Conservation (phyloP, 2,113 vertebrate species). For the Aegotheles bennettii region DNA sequence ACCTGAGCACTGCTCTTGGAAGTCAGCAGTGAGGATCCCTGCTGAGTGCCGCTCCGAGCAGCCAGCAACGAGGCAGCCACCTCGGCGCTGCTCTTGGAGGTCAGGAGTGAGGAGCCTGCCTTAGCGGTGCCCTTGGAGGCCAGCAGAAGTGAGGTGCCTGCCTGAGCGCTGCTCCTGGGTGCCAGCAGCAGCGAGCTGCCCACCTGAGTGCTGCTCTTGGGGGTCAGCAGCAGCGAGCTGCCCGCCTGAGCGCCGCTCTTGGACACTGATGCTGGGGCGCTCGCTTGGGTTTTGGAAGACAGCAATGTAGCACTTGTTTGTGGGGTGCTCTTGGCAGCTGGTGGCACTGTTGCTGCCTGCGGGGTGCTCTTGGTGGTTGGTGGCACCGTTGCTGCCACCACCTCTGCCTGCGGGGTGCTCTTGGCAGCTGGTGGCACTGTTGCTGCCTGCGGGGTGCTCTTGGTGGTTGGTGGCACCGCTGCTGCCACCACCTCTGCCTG, state of each 20-base stretch:
- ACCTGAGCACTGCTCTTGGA: conserved; percentile 68
- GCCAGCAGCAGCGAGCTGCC: neutral
- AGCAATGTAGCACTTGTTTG: neutral
- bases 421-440: neutral
- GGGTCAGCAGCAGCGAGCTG: neutral
- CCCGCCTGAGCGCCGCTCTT: neutral
- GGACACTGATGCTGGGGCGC: neutral
- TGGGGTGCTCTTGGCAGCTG: neutral
- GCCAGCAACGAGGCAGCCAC: conserved; percentile 18
- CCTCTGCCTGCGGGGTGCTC: neutral
- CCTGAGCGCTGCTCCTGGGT: neutral
- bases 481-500: neutral
- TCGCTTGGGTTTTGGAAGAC: conserved; percentile 34
- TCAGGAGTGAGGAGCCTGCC: conserved; percentile 43
- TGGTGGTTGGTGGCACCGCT: rapidly evolving
- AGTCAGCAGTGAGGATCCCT: conserved; percentile 15
- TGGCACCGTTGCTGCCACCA: neutral
- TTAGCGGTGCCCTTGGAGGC: conserved; percentile 33
- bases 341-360: neutral
- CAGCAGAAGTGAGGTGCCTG: neutral
- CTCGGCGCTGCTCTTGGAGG: conserved; percentile 25
- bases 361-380: neutral
- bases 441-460: neutral
- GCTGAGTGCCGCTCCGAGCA: neutral
- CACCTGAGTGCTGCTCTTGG: rapidly evolving